Evolutionary conservation across 2,797 vertebrate species (phyloP).

Genomic region (Oryzias dopingdopingensis): DNA sequence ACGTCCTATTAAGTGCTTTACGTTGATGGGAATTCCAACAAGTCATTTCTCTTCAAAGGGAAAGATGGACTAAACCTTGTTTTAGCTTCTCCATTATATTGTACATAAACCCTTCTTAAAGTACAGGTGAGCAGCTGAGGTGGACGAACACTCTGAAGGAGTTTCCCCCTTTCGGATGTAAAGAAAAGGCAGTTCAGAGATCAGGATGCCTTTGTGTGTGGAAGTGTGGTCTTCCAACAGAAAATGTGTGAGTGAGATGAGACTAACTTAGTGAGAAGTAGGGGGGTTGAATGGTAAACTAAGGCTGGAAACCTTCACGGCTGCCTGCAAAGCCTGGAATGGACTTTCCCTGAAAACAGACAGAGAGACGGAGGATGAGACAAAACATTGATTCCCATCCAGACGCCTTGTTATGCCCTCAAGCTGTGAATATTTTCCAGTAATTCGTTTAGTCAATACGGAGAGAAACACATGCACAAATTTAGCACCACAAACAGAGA

Average conservation of each 20-base stretch:
- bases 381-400: conserved; percentile 22
- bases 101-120: background rate
- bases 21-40: no score
- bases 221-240: conserved; percentile 20
- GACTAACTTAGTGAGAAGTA: conserved; percentile 32
- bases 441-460: conserved; percentile 46
- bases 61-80: no score
- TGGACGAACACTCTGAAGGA: background rate
- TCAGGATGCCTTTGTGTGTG: conserved; percentile 14
- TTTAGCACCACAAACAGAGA: background rate
- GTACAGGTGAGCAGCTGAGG: background rate
- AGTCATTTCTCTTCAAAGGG: no score
- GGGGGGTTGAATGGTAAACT: conserved; percentile 60
- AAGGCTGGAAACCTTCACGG: conserved; percentile 52
- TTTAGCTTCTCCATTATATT: no score
- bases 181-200: conserved; percentile 24
- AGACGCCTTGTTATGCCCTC: conserved; percentile 25
- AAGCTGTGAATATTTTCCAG: conserved; percentile 55
- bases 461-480: conserved; percentile 10
- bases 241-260: conserved; percentile 37
- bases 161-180: background rate
- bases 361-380: conserved; percentile 1
- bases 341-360: conserved; percentile 36
- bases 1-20: no score
- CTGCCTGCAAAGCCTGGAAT: conserved; percentile 61